phyloP scores from a whole-genome alignment of 1,140 invertebrate genomes.

The Pachypsylla venusta region DNA sequence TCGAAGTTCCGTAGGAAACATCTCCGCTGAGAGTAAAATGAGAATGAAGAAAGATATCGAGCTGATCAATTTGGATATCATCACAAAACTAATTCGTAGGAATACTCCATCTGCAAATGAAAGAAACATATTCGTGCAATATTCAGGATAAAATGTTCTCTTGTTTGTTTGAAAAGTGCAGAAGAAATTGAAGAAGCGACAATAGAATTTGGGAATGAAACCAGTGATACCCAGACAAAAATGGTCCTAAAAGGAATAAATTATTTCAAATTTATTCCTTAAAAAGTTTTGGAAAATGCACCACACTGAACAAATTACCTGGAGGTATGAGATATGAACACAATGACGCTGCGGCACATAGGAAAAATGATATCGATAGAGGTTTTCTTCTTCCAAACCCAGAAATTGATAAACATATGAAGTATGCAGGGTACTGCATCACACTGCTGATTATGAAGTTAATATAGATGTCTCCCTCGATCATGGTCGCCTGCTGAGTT shows the following conservation, averaged over 20 bases:
- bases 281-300: no score
- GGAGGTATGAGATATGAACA: conserved; percentile 19
- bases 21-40: conserved; percentile 53
- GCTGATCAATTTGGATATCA: conserved; percentile 59
- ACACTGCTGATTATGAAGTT: conserved; percentile 37
- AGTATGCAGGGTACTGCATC: conserved; percentile 33
- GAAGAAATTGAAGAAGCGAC: conserved; percentile 22
- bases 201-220: neutral
- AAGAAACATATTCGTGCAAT: neutral
- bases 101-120: conserved; percentile 14
- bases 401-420: conserved; percentile 16
- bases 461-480: conserved; percentile 29
- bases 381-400: conserved; percentile 17
- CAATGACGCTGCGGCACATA: conserved; percentile 19
- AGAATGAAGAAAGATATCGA: conserved; percentile 49
- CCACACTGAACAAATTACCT: conserved; percentile 18
- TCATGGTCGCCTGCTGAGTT: conserved; percentile 38
- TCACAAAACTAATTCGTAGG: conserved; percentile 33
- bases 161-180: neutral
- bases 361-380: conserved; percentile 15
- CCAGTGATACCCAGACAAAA: neutral
- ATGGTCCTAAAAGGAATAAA: neutral
- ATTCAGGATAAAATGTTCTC: neutral
- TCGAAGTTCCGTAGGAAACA: conserved; percentile 51
- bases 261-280: no score